Evolutionary conservation across 2,113 vertebrate species (phyloP).

Genomic region (Carlito syrichta): DNA sequence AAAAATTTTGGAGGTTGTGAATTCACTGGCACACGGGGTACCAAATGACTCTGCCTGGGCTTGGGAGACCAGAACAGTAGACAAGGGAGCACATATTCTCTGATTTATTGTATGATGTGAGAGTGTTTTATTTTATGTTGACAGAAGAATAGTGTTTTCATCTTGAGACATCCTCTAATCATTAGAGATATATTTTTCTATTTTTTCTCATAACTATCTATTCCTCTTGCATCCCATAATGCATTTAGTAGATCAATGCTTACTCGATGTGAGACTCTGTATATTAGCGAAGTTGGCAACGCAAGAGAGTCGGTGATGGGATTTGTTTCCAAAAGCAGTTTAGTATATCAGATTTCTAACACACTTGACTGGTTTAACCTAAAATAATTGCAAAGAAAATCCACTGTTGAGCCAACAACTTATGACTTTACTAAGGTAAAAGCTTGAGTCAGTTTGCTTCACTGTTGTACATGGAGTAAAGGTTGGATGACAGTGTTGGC

Average conservation of each 20-base stretch:
- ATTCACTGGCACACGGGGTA: rapidly evolving
- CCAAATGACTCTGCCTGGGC: no score
- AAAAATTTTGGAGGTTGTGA: neutral
- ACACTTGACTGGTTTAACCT: constrained; percentile 63
- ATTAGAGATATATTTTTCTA: constrained; percentile 74
- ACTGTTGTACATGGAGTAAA: neutral
- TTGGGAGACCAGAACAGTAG: neutral
- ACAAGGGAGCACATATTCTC: constrained; percentile 55
- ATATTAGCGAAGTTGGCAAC: neutral
- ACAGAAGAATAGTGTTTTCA: constrained; percentile 71
- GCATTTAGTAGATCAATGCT: constrained; percentile 68
- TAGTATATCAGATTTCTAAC: constrained; percentile 71
- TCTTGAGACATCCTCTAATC: constrained; percentile 70
- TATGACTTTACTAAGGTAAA: constrained; percentile 63
- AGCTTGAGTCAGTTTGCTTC: constrained; percentile 22
- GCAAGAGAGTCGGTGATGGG: constrained; percentile 60
- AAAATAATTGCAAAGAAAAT: neutral
- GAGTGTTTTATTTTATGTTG: constrained; percentile 76
- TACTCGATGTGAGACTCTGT: constrained; percentile 63
- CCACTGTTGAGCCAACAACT: constrained; percentile 32
- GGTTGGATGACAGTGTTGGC: no score
- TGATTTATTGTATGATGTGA: constrained; percentile 63
- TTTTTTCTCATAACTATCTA: constrained; percentile 73
- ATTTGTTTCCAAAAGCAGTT: constrained; percentile 68
- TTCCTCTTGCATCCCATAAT: neutral